Conservation (phyloP, 2,888 invertebrate species). For the Sclerodermus sp. region DNA sequence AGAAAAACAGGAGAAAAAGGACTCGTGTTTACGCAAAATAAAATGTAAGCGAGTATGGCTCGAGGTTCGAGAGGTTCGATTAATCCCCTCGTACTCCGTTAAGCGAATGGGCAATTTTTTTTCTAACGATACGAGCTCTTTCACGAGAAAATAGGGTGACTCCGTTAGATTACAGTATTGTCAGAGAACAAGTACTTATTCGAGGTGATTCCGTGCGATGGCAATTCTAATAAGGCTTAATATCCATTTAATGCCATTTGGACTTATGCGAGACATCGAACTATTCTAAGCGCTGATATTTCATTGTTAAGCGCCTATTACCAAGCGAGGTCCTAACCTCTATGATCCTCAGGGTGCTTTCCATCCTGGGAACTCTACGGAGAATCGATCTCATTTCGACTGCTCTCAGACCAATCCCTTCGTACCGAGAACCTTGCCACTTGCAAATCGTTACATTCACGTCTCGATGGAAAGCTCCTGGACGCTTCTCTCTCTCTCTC, state of each 20-base stretch:
- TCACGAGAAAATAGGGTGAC: too few species aligned
- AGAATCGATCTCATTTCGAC: constrained; percentile 20
- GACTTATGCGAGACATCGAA: constrained; percentile 3
- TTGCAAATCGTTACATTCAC: constrained; percentile 28
- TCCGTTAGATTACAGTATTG: too few species aligned
- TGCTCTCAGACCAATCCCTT: constrained; percentile 9
- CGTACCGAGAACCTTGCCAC: constrained; percentile 12
- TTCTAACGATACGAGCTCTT: too few species aligned
- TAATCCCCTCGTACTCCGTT: too few species aligned
- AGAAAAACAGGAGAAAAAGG: too few species aligned
- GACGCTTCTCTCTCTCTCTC: too few species aligned
- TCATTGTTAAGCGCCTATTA: constrained; percentile 30
- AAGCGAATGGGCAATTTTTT: too few species aligned
- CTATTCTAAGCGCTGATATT: constrained; percentile 24
- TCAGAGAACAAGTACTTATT: too few species aligned
- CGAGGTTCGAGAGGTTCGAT: too few species aligned
- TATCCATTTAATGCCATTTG: constrained; percentile 20
- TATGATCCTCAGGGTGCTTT: constrained; percentile 24
- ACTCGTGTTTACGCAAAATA: too few species aligned
- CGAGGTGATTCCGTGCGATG: too few species aligned
- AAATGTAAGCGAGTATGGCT: too few species aligned
- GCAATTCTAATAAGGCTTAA: constrained; percentile 11
- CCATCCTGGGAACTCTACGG: constrained; percentile 22
- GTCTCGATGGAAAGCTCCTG: constrained; percentile 18
- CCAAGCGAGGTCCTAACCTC: constrained; percentile 19